Percentiles rank a stretch among this genome's conserved stretches.
Conservation (phyloP, 2,797 vertebrate genomes). For the Aldrovandia affinis region DNA sequence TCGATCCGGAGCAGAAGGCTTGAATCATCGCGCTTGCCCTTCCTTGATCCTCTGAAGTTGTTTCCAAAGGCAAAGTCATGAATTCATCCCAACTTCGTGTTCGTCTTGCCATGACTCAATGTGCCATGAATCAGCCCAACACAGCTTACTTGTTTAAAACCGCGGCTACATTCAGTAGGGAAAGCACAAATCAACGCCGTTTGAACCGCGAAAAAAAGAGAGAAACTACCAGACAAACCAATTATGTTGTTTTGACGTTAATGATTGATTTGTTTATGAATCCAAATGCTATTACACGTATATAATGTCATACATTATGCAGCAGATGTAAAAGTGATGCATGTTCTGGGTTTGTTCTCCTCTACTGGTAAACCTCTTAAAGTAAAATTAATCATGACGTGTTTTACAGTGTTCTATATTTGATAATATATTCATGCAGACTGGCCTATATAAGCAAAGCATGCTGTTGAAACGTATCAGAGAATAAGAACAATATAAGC, state of each 20-base stretch:
- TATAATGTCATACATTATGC: conserved; percentile 2
- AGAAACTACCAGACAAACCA: background rate
- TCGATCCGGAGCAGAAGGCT: conserved; percentile 16
- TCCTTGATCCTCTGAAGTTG: conserved; percentile 1
- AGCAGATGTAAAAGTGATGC: background rate
- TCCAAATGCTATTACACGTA: background rate
- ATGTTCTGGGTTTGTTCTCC: background rate
- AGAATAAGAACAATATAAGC: no score
- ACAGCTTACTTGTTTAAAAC: background rate
- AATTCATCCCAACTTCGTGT: conserved; percentile 13
- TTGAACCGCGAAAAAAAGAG: background rate
- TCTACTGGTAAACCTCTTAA: background rate
- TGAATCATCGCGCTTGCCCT: background rate
- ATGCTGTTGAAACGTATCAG: background rate
- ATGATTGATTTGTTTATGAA: conserved; percentile 1
- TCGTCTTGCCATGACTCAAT: background rate
- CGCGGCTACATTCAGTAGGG: background rate
- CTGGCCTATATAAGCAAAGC: background rate
- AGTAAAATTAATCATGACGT: background rate
- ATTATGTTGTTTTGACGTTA: background rate
- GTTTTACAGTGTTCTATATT: background rate
- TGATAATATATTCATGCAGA: background rate
- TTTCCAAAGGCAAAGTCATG: conserved; percentile 20
- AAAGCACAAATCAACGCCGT: background rate
- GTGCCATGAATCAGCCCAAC: background rate